Conservation (phyloP, 2,113 vertebrate genomes). For the Pseudonaja textilis region DNA sequence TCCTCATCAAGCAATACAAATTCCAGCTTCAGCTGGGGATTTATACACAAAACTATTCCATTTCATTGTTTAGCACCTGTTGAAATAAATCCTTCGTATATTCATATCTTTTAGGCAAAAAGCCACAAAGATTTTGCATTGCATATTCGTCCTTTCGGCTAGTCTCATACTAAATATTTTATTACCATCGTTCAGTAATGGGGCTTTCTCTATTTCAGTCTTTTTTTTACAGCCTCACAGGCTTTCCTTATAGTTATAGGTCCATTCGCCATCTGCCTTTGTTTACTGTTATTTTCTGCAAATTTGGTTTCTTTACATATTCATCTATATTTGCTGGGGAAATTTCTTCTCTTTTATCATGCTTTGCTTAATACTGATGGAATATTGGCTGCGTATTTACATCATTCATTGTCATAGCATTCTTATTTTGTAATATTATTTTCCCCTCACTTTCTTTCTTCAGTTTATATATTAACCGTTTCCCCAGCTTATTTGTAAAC, state of each 20-base stretch:
- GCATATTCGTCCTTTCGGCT: not conserved
- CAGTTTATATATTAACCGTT: not conserved
- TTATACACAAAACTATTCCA: not conserved
- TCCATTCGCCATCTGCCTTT: not conserved
- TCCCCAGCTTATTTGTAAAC: not conserved
- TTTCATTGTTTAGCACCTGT: not conserved
- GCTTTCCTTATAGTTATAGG: not conserved
- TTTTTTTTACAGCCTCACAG: not conserved
- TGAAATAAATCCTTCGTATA: not conserved
- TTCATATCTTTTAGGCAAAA: not conserved
- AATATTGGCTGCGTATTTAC: not conserved
- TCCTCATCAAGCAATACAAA: not conserved
- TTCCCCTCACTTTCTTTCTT: not conserved
- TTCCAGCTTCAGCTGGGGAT: not conserved
- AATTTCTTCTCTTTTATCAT: not conserved
- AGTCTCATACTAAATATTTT: not conserved
- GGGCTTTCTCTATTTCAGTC: not conserved
- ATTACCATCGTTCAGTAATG: not conserved
- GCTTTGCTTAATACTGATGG: not conserved
- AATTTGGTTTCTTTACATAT: not conserved
- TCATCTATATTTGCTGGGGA: not conserved
- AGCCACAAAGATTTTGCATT: not conserved
- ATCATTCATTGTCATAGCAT: not conserved
- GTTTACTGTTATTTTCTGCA: not conserved
- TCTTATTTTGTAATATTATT: not conserved